These are phyloP conservation scores for Hippocampus abdominalis DNA, from an alignment of 2,113 vertebrate genomes.

Conservation along the genomic window DNA sequence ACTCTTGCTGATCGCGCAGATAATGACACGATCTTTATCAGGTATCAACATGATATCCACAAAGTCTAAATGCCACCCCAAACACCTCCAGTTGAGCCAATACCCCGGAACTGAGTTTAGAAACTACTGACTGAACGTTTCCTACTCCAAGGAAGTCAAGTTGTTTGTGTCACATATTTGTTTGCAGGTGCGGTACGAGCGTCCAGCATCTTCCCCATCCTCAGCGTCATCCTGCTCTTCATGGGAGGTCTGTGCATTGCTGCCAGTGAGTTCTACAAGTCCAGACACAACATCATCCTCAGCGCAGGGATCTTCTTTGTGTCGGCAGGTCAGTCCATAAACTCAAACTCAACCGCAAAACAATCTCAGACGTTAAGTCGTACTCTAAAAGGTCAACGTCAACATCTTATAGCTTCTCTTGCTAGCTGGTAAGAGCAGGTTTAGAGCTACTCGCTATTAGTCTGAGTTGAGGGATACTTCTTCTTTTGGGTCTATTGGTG, in stretches of 20 bases:
- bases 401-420: too few relatives aligned
- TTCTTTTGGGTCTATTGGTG: neutral
- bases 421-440: too few relatives aligned
- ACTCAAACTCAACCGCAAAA: neutral
- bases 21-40: too few relatives aligned
- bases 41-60: too few relatives aligned
- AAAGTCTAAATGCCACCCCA: too few relatives aligned
- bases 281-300: constrained; percentile 99
- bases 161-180: constrained; percentile 1
- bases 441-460: neutral
- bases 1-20: too few relatives aligned
- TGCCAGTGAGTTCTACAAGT: constrained; percentile 99
- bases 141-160: neutral
- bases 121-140: neutral
- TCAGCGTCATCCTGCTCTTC: constrained; percentile 98
- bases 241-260: constrained; percentile 98
- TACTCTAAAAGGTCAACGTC: too few relatives aligned
- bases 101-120: neutral
- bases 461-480: neutral
- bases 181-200: constrained; percentile 92
- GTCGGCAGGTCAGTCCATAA: constrained; percentile 84
- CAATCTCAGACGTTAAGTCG: neutral
- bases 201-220: constrained; percentile 99
- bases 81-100: too few relatives aligned
- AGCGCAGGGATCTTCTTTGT: constrained; percentile 97